phyloP scores from a whole-genome alignment of 2,888 invertebrate genomes.

The Apamea crenata region DNA sequence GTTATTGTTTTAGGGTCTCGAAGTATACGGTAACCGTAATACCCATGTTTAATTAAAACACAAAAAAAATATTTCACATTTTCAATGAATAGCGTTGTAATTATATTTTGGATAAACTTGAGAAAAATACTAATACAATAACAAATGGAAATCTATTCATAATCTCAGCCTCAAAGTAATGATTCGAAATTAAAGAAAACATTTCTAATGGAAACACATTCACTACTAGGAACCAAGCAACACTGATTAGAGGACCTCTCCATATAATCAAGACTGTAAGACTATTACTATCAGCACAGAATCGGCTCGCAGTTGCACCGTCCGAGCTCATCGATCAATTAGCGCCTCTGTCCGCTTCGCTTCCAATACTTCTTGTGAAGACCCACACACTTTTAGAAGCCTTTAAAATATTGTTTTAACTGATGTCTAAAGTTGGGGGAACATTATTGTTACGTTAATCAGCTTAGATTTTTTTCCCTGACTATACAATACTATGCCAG shows the following conservation, averaged over 20 bases:
- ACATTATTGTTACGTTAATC: too few species aligned
- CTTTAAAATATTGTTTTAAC: not conserved
- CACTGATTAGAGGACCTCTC: constrained; percentile 14
- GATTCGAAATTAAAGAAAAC: not conserved
- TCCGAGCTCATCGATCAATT: constrained; percentile 74
- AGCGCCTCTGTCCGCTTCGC: constrained; percentile 64
- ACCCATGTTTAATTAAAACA: not conserved
- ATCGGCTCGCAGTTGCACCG: constrained; percentile 43
- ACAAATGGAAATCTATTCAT: too few species aligned
- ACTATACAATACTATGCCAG: too few species aligned
- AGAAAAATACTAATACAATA: not conserved
- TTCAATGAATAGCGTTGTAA: not conserved
- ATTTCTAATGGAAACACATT: not conserved
- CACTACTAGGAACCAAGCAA: not conserved
- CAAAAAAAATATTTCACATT: not conserved
- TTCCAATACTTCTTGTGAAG: constrained; percentile 55
- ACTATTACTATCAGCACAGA: constrained; percentile 47
- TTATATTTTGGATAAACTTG: not conserved
- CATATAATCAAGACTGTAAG: constrained; percentile 21
- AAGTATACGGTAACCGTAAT: not conserved
- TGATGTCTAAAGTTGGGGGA: not conserved
- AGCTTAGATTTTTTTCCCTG: too few species aligned
- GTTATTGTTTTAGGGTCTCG: too few species aligned
- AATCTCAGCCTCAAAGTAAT: too few species aligned
- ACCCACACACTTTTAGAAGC: constrained; percentile 23